These are phyloP conservation scores for Pithys albifrons DNA, from an alignment of 2,113 vertebrate genomes.

Conservation along the genomic window DNA sequence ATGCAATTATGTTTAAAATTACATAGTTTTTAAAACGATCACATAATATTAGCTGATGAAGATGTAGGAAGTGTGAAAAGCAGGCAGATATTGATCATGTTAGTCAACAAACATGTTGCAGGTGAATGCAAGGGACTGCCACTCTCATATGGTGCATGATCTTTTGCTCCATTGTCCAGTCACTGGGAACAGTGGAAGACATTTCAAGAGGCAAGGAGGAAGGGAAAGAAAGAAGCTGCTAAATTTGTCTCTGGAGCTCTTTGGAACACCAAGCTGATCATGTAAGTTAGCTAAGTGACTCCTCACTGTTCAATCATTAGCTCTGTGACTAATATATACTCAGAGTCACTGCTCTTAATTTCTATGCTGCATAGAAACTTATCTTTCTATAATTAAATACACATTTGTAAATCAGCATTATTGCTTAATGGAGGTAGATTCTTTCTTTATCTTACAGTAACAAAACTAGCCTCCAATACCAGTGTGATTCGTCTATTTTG, in stretches of 20 bases:
- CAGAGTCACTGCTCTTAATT: not conserved
- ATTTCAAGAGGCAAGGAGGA: not conserved
- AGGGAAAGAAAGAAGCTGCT: not conserved
- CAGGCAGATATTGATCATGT: not conserved
- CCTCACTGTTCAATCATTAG: not conserved
- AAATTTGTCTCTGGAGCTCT: not conserved
- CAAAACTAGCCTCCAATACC: rapidly evolving
- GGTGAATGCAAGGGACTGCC: too few species aligned
- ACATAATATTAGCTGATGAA: not conserved
- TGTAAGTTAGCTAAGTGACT: not conserved
- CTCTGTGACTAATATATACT: not conserved
- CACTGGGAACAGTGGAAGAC: not conserved
- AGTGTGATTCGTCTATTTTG: not conserved
- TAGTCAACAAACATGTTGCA: not conserved
- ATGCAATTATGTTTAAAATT: not conserved
- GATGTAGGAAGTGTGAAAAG: not conserved
- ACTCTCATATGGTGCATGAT: not conserved
- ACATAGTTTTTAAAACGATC: not conserved
- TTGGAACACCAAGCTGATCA: not conserved
- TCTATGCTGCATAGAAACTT: not conserved
- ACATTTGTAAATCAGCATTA: not conserved
- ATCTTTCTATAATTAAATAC: not conserved
- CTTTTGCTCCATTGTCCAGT: not conserved
- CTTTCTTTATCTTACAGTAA: not conserved
- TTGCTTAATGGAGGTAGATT: not conserved